phyloP scores from a whole-genome alignment of 2,113 vertebrate species.

The Brevimyrus niger region DNA sequence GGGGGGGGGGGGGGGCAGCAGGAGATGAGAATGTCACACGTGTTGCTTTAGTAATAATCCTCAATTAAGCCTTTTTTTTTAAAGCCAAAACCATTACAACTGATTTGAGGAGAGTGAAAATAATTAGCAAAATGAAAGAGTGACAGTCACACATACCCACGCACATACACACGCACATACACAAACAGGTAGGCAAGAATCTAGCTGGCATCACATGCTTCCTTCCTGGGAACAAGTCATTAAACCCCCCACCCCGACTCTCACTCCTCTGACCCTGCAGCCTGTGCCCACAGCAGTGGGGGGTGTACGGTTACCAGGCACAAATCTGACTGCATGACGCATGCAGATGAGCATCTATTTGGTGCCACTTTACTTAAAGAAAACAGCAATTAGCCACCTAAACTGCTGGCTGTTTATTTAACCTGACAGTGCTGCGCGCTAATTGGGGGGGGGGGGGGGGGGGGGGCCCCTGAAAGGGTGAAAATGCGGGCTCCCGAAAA shows the following conservation, averaged over 20 bases:
- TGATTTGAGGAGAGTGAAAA: neutral
- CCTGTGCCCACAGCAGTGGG: neutral
- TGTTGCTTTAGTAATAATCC: neutral
- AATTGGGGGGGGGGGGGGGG: constrained; percentile 9
- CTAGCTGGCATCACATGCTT: neutral
- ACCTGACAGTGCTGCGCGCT: constrained; percentile 11
- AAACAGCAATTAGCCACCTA: constrained; percentile 29
- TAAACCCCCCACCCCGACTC: neutral
- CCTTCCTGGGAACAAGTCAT: neutral
- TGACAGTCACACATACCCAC: neutral
- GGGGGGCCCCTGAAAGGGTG: neutral
- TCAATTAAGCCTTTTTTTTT: neutral
- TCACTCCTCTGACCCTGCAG: neutral
- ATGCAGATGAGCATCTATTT: neutral
- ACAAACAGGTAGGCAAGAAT: neutral
- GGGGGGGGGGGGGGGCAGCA: neutral
- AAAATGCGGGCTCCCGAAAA: neutral
- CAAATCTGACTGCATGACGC: neutral
- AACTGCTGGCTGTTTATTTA: constrained; percentile 31
- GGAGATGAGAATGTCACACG: neutral
- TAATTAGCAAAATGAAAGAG: neutral
- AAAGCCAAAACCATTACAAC: neutral
- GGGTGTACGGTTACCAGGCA: neutral
- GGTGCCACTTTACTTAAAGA: constrained; percentile 15
- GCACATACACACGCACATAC: neutral